These are phyloP conservation scores for Dunckerocampus dactyliophorus DNA, from an alignment of 2,113 vertebrate genomes.

Conservation along the genomic window DNA sequence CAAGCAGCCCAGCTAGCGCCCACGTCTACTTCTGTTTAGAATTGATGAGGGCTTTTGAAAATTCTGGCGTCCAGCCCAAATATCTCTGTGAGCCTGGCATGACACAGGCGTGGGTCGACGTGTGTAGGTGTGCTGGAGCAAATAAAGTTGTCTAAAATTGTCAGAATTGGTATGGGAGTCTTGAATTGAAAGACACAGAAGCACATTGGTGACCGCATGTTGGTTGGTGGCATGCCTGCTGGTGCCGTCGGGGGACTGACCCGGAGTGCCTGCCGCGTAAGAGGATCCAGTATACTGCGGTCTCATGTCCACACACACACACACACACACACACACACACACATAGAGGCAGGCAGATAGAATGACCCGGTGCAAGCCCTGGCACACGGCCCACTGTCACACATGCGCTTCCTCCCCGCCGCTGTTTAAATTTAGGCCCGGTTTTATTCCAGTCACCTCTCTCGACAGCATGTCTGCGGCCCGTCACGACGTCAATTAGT, in stretches of 20 bases:
- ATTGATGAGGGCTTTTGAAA: conserved; percentile 8
- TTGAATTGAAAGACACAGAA: background rate
- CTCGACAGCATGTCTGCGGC: conserved; percentile 52
- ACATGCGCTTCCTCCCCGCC: conserved; percentile 84
- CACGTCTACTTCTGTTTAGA: conserved; percentile 10
- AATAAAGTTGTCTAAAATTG: conserved; percentile 1
- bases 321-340: conserved; percentile 29
- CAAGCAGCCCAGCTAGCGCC: conserved; percentile 24
- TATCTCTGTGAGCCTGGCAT: background rate
- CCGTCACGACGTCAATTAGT: conserved; percentile 51
- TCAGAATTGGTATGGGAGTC: background rate
- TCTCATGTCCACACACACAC: conserved; percentile 17
- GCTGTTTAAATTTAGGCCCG: conserved; percentile 85
- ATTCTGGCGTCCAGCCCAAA: conserved; percentile 6
- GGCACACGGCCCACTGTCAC: conserved; percentile 89
- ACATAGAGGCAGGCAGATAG: conserved; percentile 66
- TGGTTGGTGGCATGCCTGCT: conserved; percentile 59
- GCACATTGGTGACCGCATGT: background rate
- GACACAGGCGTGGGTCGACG: conserved; percentile 3
- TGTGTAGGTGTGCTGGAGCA: background rate
- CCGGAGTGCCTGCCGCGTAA: conserved; percentile 1
- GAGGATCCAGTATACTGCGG: background rate
- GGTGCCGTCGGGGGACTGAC: conserved; percentile 70
- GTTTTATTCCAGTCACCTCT: conserved; percentile 76
- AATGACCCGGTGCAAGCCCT: conserved; percentile 81